These are phyloP conservation scores for Tetragonisca angustula DNA, from an alignment of 2,888 invertebrate species.

Conservation along the genomic window DNA sequence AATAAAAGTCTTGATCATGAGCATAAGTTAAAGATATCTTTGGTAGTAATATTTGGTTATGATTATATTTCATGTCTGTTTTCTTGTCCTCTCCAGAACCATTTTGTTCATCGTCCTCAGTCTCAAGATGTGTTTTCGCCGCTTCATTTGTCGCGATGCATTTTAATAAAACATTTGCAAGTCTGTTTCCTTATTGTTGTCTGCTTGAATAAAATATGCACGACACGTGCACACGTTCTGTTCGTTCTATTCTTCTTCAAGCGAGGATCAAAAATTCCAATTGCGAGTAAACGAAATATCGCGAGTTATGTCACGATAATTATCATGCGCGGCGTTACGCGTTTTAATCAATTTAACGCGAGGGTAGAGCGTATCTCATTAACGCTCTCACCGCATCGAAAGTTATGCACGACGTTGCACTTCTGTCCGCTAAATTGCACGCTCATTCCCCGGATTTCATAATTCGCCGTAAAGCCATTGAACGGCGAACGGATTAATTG, in stretches of 20 bases:
- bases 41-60: too few relatives aligned
- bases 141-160: background rate
- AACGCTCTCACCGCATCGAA: constrained; percentile 11
- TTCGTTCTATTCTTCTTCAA: background rate
- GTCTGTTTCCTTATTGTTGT: background rate
- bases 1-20: too few relatives aligned
- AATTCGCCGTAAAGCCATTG: constrained; percentile 13
- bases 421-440: background rate
- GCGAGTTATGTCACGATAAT: constrained; percentile 19
- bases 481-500: background rate
- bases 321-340: constrained; percentile 7
- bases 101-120: too few relatives aligned
- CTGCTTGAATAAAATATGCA: background rate
- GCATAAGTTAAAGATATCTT: too few relatives aligned
- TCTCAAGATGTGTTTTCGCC: too few relatives aligned
- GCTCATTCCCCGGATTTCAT: constrained; percentile 36
- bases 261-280: background rate
- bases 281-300: background rate
- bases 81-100: too few relatives aligned
- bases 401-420: constrained; percentile 10
- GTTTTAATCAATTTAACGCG: constrained; percentile 12
- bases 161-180: background rate
- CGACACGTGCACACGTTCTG: background rate
- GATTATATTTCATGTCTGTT: too few relatives aligned
- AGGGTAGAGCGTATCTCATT: constrained; percentile 2